Percentiles rank a stretch among this genome's conserved stretches.
Conservation (phyloP, 2,797 vertebrate genomes). For the Poliocrania exsul region DNA sequence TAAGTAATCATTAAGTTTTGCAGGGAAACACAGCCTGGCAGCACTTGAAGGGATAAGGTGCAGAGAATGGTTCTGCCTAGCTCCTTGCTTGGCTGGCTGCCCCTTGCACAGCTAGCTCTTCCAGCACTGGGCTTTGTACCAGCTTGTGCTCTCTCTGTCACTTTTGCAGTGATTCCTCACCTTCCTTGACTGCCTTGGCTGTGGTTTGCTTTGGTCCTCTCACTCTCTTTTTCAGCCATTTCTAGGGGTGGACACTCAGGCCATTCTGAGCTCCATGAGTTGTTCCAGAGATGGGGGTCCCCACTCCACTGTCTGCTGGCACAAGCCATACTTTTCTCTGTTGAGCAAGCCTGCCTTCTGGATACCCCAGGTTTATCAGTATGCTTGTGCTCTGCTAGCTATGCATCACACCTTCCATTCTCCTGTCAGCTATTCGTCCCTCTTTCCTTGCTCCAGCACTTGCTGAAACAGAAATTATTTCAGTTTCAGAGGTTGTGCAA, state of each 20-base stretch:
- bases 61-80: fast-evolving
- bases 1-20: background rate
- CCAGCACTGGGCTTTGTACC: background rate
- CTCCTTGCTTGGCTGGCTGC: background rate
- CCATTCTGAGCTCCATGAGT: background rate
- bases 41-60: background rate
- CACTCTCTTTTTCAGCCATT: background rate
- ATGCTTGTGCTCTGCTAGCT: background rate
- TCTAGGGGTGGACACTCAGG: background rate
- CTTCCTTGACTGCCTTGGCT: background rate
- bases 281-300: background rate
- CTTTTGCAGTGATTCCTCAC: background rate
- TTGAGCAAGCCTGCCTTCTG: background rate
- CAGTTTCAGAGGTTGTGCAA: background rate
- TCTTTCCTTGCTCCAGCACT: background rate
- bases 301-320: background rate
- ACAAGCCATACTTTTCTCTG: background rate
- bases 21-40: background rate
- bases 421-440: background rate
- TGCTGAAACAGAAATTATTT: background rate
- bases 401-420: background rate
- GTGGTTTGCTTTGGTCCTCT: background rate
- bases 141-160: background rate
- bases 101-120: background rate
- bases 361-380: background rate